Conservation (phyloP, 1,140 invertebrate genomes). For the Drosophila nannoptera region DNA sequence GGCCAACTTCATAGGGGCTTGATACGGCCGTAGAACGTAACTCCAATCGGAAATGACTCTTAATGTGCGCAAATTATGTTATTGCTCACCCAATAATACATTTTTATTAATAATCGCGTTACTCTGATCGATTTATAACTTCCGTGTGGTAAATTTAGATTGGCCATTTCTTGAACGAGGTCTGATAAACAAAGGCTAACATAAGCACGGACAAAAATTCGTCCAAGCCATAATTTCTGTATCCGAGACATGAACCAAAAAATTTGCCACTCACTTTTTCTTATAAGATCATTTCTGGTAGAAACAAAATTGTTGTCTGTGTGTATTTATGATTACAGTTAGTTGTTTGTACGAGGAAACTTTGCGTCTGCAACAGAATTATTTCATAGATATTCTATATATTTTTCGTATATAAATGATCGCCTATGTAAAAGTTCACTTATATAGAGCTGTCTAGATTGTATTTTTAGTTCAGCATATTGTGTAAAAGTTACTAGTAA, state of each 20-base stretch:
- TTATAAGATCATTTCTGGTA: no score
- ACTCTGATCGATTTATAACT: constrained; percentile 3
- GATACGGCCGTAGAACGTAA: constrained; percentile 12
- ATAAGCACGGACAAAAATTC: no score
- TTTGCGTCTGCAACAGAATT: constrained; percentile 20
- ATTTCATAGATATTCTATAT: constrained; percentile 53
- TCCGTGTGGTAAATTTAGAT: no score
- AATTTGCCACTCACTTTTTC: background rate
- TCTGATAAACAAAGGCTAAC: background rate
- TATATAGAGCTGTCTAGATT: constrained; percentile 40
- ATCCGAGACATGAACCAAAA: constrained; percentile 41
- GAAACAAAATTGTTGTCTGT: background rate
- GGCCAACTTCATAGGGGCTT: background rate
- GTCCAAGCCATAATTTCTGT: background rate
- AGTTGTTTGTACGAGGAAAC: background rate
- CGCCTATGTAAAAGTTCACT: constrained; percentile 56
- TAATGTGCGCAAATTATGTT: constrained; percentile 7
- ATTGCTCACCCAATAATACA: background rate
- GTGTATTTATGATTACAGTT: constrained; percentile 12
- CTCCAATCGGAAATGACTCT: constrained; percentile 18
- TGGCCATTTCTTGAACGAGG: background rate
- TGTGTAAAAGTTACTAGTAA: constrained; percentile 58
- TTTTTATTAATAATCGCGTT: background rate
- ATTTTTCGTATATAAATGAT: constrained; percentile 57
- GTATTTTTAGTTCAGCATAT: constrained; percentile 54